These are phyloP conservation scores for Paramormyrops kingsleyae DNA, from an alignment of 2,113 vertebrate species.

Conservation along the genomic window DNA sequence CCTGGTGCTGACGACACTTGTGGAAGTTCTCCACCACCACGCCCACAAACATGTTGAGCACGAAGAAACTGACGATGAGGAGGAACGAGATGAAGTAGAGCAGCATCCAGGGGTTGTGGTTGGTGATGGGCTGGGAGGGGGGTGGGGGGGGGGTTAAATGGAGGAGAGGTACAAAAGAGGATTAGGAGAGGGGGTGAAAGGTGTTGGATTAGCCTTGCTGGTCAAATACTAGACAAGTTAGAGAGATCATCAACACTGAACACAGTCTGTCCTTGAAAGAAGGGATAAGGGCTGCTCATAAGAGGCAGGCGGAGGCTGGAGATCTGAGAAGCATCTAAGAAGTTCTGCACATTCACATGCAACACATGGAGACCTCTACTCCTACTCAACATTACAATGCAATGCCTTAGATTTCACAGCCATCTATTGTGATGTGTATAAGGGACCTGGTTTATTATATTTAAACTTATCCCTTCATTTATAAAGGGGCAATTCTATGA, in stretches of 20 bases:
- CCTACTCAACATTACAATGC: neutral
- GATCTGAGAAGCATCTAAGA: neutral
- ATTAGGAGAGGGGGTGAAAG: neutral
- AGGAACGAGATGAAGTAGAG: conserved; percentile 98
- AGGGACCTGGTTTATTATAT: neutral
- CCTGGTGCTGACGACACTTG: conserved; percentile 96
- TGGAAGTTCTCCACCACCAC: conserved; percentile 98
- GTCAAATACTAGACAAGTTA: neutral
- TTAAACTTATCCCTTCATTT: neutral
- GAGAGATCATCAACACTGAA: neutral
- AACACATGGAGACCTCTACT: neutral
- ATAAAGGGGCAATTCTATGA: neutral
- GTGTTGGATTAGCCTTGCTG: neutral
- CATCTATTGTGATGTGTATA: neutral
- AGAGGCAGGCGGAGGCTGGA: neutral
- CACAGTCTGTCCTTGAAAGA: neutral
- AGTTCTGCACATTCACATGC: neutral
- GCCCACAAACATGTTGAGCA: conserved; percentile 97
- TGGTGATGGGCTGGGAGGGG: conserved; percentile 74
- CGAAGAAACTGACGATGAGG: conserved; percentile 97
- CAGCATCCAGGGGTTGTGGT: conserved; percentile 98
- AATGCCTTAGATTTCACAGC: neutral
- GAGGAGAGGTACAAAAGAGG: conserved; percentile 42
- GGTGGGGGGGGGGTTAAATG: conserved; percentile 15
- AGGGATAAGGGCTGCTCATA: neutral